Evolutionary conservation across 2,888 invertebrate species (phyloP), one percentile per base, ranked within the genome.

Genomic region (Eupithecia tripunctaria): DNA sequence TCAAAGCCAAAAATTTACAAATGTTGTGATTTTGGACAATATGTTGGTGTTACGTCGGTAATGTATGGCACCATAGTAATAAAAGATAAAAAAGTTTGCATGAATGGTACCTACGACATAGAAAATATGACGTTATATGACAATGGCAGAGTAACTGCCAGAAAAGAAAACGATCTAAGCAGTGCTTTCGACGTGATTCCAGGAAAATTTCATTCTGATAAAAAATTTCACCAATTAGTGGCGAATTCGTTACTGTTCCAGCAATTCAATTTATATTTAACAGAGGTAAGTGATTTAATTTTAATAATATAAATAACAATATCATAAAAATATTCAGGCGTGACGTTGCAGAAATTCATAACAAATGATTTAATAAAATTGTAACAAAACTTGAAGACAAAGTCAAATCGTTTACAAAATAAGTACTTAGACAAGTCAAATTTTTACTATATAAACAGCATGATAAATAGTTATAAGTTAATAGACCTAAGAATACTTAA

Each of bases 151-250:
- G 0, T 14, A 21, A 5, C 38, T 14, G 8, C 21, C 14, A 38
- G 14, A 36, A 36, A 21, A 15, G 21, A 36, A 25, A 21, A 6
- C 14, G 25, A 36, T 8, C 14, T 64, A 14, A 38, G 38, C 38
- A 64, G 64, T 41, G 21, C 21, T 38, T 64, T 38, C 43, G 18
- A 71, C 1, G n/a, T 74, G 5, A 38, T 64, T 14, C 63, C 71
- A 21, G 25, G 47, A 1, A 74, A 64, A 21, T 74, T 74, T 25
- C 0, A 21, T 7, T 38, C 8, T 0, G 69, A 69, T 67, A 14
- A 38, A 41, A 32, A 5, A 4, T 71, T 74, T 29, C 67, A 51
- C 0, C 7, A 4, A 0, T 0, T 4, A 1, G 21, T 67, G 0
- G 3, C n/a, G 0, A 69, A 69, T n/a, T 47, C 71, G 10, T 27